Percentiles rank a stretch among this genome's conserved stretches.
These are phyloP conservation scores for Danio albolineatus DNA, from an alignment of 2,797 vertebrate species.

Conservation along the genomic window DNA sequence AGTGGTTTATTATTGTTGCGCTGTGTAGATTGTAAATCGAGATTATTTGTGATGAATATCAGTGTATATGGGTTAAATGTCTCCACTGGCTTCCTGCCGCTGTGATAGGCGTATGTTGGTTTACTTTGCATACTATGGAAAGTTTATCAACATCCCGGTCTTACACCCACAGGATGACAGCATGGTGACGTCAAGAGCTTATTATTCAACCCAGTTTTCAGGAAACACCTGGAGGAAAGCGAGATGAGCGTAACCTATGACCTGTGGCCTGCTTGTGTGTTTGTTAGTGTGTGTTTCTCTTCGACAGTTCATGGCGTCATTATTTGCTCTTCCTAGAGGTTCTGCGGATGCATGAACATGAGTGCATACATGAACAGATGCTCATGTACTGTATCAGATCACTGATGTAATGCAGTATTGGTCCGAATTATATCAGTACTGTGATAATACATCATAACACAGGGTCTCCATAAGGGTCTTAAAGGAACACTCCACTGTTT, in stretches of 20 bases:
- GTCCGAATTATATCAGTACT: no score
- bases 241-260: conserved; percentile 57
- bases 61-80: neutral
- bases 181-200: conserved; percentile 62
- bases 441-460: no score
- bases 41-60: neutral
- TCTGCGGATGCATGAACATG: neutral
- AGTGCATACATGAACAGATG: no score
- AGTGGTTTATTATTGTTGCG: neutral
- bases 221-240: conserved; percentile 79
- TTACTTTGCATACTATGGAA: conserved; percentile 26
- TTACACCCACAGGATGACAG: conserved; percentile 27
- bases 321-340: conserved; percentile 9
- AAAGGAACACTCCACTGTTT: no score
- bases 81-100: conserved; percentile 14
- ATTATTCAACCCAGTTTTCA: conserved; percentile 60
- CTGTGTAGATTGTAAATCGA: neutral
- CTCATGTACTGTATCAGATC: no score
- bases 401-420: no score
- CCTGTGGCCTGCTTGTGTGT: conserved; percentile 39
- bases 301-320: conserved; percentile 25
- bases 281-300: conserved; percentile 47
- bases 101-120: conserved; percentile 1
- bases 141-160: conserved; percentile 51
- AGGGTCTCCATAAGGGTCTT: no score